Evolutionary conservation across 2,888 invertebrate genomes (phyloP), one percentile per base, ranked within the genome.

Genomic region (Agelastica alni): DNA sequence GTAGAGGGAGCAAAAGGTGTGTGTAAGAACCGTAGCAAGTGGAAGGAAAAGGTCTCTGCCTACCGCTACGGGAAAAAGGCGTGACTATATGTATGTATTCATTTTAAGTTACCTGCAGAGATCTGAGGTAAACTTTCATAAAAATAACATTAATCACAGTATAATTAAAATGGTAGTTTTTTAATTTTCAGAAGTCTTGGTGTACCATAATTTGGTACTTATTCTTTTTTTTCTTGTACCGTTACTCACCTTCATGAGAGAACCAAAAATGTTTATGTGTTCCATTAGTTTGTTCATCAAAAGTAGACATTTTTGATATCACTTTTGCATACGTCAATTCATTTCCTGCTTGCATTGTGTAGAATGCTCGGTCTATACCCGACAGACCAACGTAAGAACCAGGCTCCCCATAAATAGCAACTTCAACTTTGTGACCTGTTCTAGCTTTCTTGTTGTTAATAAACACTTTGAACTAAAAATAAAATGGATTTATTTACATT

Each of bases 391-490:
- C 93, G 75, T 93, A 95, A 0, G 96, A 89, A 7, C 96, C 96
- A 0, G 96, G 95, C 74, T 96, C 93, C 9, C 96, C 96, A 70
- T 88, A 91, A 60, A 96, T 91, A 0, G 94, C 93, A 51, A 97
- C 88, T 78, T 97, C 96, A 1, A 97, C 91, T 51, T 89, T 88
- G 73, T 95, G 92, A 16, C 95, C 94, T 0, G 93, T 94, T 60
- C 96, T 86, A 47, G 94, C 94, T 77, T 96, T 97, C 59, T 91
- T 89, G 75, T 94, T 93, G 77, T 96, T 96, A 56, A 96, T 88
- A 65, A 82, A 85, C 7, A 93, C 87, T 0, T 91, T 88, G 74
- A 92, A 93, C 86, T 86, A 73, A 17, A 73, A 74, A 34, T 7
- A 36, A 32, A 44, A 30, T n/a, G n/a, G n/a, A n/a, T n/a, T n/a